Base-by-base conservation (phyloP, 1,140 invertebrate species). In the Phortica variegata region DNA sequence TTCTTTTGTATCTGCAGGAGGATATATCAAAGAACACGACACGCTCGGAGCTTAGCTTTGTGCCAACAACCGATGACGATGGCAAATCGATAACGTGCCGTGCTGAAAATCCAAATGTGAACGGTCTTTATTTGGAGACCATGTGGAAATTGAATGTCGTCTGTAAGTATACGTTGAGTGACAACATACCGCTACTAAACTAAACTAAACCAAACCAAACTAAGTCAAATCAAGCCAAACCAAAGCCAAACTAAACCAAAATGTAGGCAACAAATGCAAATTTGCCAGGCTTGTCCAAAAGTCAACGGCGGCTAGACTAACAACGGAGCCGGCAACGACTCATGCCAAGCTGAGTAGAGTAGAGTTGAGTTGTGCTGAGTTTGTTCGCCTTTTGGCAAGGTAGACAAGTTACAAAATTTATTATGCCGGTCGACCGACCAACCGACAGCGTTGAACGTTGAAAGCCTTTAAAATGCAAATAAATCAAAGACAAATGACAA, bases 81-180 rank as follows among this genome's bases (percentile, higher is more conserved):
- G 89, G 88, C 48, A 90, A 90, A 77, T 84, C 87, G 56, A 84
- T 93, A 75, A 90, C 88, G 43, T 93, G 91, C 75, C 81, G 89
- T 52, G 88, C 89, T 13, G 89, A 93, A 77, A 93, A 93, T 79
- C 89, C 90, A 23, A 88, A 89, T 77, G 85, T 91, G 41, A 89
- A 87, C 31, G 85, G 87, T 32, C 82, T 90, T 45, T 87, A 83
- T 63, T 76, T 92, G 47, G 89, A 93, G 75, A 87, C 89, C 49
- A 85, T 87, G 40, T 91, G 89, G 87, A 88, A 85, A 68, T 85
- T 94, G 58, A 85, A 87, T 77, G 89, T 93, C 59, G 89, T 92
- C 47, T 93, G 91, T 93, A 79, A 91, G 90, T 89, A 81, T 61
- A n/a, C n/a, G n/a, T 17, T n/a, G n/a, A n/a, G n/a, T n/a, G n/a